Percentiles rank a stretch among this genome's conserved stretches.
These are phyloP conservation scores for Protophormia terraenovae DNA, from an alignment of 2,888 invertebrate species.

Conservation along the genomic window DNA sequence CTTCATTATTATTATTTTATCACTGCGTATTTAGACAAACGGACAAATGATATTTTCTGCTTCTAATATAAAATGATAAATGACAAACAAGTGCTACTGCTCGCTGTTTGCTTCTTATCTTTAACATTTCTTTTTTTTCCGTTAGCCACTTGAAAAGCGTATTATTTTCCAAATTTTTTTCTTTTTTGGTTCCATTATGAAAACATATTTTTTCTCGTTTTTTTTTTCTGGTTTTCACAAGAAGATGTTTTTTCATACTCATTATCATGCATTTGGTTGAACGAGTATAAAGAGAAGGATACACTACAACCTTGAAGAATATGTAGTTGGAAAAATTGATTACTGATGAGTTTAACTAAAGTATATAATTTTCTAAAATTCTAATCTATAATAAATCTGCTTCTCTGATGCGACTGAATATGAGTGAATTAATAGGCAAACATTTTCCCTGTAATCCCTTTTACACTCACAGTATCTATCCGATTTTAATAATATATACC, in stretches of 20 bases:
- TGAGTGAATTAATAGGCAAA: no score
- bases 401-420: no score
- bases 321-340: neutral
- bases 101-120: conserved; percentile 39
- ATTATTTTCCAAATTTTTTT: conserved; percentile 1
- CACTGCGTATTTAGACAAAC: conserved; percentile 52
- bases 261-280: neutral
- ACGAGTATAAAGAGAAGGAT: neutral
- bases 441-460: no score
- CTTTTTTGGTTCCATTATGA: conserved; percentile 17
- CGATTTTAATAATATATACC: no score
- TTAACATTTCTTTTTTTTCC: neutral
- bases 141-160: conserved; percentile 34
- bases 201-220: conserved; percentile 51
- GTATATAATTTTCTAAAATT: no score
- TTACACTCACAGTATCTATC: no score
- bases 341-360: conserved; percentile 12
- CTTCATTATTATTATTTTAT: conserved; percentile 60
- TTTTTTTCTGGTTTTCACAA: neutral
- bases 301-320: neutral
- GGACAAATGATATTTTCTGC: conserved; percentile 44
- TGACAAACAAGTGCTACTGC: conserved; percentile 52
- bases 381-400: no score
- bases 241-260: neutral
- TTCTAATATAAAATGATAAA: conserved; percentile 61